Conservation (phyloP, 2,113 vertebrate genomes). For the Elachura formosa region DNA sequence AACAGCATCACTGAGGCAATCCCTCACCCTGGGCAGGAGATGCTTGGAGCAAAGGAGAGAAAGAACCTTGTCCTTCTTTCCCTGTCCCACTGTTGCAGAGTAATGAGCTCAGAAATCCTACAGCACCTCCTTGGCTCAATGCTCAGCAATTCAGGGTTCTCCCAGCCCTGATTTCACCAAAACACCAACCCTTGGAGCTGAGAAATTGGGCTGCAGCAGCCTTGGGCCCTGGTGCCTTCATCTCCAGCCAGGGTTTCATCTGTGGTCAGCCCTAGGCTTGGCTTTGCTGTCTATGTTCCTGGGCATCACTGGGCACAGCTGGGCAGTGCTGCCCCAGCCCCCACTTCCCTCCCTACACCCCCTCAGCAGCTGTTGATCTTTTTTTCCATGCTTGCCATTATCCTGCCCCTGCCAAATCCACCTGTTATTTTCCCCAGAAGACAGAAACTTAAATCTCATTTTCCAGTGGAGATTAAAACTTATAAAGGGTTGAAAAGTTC, state of each 20-base stretch:
- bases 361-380: neutral
- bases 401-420: neutral
- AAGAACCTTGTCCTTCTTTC: neutral
- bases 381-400: neutral
- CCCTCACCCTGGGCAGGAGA: neutral
- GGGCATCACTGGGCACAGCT: neutral
- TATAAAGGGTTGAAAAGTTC: neutral
- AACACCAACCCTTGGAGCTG: neutral
- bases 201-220: neutral
- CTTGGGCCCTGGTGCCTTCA: fast-evolving
- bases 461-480: neutral
- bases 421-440: neutral
- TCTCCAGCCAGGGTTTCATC: neutral
- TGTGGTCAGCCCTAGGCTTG: neutral
- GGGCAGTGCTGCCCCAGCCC: fast-evolving
- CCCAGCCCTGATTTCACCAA: neutral
- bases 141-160: neutral
- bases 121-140: neutral
- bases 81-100: neutral
- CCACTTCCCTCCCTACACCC: neutral
- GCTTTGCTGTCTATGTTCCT: neutral
- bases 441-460: neutral
- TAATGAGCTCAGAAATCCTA: neutral
- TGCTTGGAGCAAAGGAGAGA: neutral
- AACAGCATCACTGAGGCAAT: neutral